Evolutionary conservation across 2,113 vertebrate genomes (phyloP), one percentile per base, ranked within the genome.

Genomic region (Coreoperca whiteheadi): DNA sequence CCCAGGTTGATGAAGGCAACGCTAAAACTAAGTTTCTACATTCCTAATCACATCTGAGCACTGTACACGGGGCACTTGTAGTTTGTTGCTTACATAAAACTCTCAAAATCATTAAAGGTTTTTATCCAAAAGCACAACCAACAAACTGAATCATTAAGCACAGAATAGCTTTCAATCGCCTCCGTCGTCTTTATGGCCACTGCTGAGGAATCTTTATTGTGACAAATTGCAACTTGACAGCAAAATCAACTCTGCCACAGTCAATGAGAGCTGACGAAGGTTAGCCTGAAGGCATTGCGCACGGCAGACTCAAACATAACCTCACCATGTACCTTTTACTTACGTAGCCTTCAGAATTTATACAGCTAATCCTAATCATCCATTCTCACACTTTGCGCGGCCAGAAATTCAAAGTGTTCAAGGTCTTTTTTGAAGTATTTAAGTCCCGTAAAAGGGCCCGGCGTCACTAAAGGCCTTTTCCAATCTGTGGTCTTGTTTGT

Each of bases 1-100:
- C 32, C 10, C 15, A 12, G 65, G 39, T 28, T 65, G 32, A 51
- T 0, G 10, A 68, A 63, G 32, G 56, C n/a, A 11, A 18, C 8
- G 56, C 48, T 48, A 75, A 48, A 28, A 53, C 23, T 37, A 74
- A 73, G 37, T 68, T 59, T 74, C 18, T 28, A 16, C 21, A 65
- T 39, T 21, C 18, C 15, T 25, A 5, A 43, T 53, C 51, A 41
- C 51, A 57, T 66, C 25, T 18, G 63, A 54, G 34, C 57, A 11
- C 34, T 41, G 28, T 10, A 18, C 23, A 10, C 23, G 20, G 23
- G 28, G 37, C 61, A 18, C 34, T 39, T 32, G 6, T 9, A 23
- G 15, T 28, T 8, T 7, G 18, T 4, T 50, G 2, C 54, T 20
- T 7, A n/a, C n/a, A 46, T 46, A 34, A 43, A 34, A 23, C 32